phyloP scores from a whole-genome alignment of 2,888 invertebrate species.

The Papilio gigon region DNA sequence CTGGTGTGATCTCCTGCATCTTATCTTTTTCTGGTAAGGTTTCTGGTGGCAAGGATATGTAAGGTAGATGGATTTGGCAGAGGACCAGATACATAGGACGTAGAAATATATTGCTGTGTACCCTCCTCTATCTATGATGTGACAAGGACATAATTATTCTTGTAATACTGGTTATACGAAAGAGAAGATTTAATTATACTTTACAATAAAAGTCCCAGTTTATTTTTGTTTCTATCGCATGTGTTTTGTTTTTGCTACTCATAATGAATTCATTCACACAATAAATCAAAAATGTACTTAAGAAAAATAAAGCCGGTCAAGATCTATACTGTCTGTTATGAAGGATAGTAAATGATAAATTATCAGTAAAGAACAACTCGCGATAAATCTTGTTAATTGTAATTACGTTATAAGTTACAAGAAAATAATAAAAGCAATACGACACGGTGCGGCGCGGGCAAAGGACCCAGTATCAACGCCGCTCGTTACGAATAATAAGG shows the following conservation, averaged over 20 bases:
- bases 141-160: no score
- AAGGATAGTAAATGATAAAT: conserved; percentile 16
- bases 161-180: no score
- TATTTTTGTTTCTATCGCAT: no score
- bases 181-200: no score
- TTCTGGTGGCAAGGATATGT: no score
- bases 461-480: conserved; percentile 63
- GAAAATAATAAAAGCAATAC: conserved; percentile 50
- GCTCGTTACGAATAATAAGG: conserved; percentile 66
- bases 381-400: conserved; percentile 47
- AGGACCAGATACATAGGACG: no score
- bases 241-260: background rate
- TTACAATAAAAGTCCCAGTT: no score
- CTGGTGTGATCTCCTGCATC: no score
- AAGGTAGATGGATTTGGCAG: no score
- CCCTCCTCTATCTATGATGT: no score
- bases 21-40: no score
- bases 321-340: conserved; percentile 1
- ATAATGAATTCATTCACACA: background rate
- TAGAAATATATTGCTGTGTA: no score
- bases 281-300: conserved; percentile 12
- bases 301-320: background rate
- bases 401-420: conserved; percentile 47
- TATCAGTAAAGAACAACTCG: conserved; percentile 16
- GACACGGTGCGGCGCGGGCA: conserved; percentile 55